Conservation (phyloP, 2,888 invertebrate genomes). For the Gonocerus acuteangulatus region DNA sequence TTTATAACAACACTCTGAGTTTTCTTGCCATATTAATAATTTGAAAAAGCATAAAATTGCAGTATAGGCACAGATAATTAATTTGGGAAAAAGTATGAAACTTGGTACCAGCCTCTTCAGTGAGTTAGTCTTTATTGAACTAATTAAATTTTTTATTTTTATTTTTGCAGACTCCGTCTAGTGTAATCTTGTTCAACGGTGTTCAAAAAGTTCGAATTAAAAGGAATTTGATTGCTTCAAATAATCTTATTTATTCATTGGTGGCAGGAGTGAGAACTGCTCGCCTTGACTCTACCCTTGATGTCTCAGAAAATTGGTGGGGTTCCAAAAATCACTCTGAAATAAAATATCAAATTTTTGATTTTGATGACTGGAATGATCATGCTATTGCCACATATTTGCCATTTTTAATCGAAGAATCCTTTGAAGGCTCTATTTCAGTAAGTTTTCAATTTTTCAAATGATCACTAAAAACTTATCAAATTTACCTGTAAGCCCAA, state of each 20-base stretch:
- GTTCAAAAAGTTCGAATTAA: constrained; percentile 88
- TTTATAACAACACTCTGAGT: too few species aligned
- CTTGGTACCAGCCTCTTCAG: too few species aligned
- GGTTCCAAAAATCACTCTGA: constrained; percentile 64
- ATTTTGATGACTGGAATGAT: constrained; percentile 99
- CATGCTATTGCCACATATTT: constrained; percentile 86
- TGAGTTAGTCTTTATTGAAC: too few species aligned
- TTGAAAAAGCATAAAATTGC: too few species aligned
- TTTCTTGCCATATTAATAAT: too few species aligned
- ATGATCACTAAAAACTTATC: neutral
- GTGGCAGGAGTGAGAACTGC: constrained; percentile 87
- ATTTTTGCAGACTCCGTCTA: constrained; percentile 56
- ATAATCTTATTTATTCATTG: constrained; percentile 78
- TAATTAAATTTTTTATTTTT: too few species aligned
- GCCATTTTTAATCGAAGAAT: constrained; percentile 75
- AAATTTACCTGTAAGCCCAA: neutral
- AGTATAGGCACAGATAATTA: too few species aligned
- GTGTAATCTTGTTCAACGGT: constrained; percentile 85
- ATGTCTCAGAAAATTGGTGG: constrained; percentile 96
- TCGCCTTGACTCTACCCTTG: constrained; percentile 73
- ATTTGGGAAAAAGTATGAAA: too few species aligned
- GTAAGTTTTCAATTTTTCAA: too few species aligned
- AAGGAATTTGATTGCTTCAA: constrained; percentile 78
- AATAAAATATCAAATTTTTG: constrained; percentile 82
- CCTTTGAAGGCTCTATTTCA: constrained; percentile 68